Conservation (phyloP, 1,140 invertebrate genomes). For the Linepithema humile region DNA sequence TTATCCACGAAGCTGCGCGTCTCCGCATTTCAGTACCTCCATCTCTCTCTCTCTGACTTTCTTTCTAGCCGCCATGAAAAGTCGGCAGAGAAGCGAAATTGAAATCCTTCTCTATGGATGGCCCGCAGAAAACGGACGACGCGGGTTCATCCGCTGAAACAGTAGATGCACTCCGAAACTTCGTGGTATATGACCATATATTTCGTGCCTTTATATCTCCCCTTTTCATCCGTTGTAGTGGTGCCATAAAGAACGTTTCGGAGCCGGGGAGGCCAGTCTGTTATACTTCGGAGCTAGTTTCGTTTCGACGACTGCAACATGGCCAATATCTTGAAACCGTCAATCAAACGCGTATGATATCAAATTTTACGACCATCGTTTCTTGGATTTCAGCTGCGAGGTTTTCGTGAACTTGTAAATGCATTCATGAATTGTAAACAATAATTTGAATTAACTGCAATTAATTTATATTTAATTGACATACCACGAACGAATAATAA, state of each 20-base stretch:
- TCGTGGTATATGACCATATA: constrained; percentile 36
- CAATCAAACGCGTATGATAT: neutral
- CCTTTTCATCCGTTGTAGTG: constrained; percentile 12
- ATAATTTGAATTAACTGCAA: too few species aligned
- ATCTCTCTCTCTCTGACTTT: neutral
- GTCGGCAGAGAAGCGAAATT: constrained; percentile 36
- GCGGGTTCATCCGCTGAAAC: constrained; percentile 22
- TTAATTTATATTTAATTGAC: neutral
- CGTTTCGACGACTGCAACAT: neutral
- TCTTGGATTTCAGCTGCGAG: neutral
- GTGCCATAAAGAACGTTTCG: constrained; percentile 28
- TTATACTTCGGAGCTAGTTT: neutral
- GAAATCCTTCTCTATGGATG: constrained; percentile 59
- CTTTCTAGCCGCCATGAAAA: constrained; percentile 40
- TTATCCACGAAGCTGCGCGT: constrained; percentile 58
- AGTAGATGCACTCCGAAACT: constrained; percentile 33
- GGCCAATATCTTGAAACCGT: neutral
- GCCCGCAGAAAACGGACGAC: constrained; percentile 57
- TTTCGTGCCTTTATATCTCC: constrained; percentile 27
- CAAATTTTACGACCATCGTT: neutral
- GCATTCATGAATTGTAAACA: neutral
- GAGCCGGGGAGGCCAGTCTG: neutral
- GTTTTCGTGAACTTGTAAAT: neutral
- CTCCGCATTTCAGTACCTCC: neutral
- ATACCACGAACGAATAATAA: neutral